phyloP scores from a whole-genome alignment of 2,888 invertebrate genomes.

The Drosophila peninsularis region DNA sequence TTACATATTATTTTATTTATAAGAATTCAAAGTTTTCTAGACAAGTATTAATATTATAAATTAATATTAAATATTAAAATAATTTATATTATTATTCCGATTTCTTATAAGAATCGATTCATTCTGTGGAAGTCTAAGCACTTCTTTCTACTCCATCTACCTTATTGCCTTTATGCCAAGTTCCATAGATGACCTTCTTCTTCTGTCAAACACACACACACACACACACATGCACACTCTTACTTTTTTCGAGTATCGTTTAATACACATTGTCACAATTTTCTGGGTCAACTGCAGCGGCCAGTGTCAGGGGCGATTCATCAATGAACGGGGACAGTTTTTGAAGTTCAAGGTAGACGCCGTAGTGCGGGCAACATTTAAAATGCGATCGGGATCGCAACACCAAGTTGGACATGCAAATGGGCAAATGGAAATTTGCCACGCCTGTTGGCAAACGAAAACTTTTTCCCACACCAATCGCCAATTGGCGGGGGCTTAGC shows the following conservation, averaged over 20 bases:
- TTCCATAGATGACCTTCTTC: not conserved
- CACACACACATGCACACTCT: not conserved
- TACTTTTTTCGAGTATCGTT: not conserved
- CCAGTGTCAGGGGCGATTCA: not conserved
- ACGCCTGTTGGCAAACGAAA: constrained; percentile 43
- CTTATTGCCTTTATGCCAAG: not conserved
- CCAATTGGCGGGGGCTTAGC: constrained; percentile 30
- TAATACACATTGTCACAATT: not conserved
- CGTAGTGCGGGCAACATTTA: constrained; percentile 31
- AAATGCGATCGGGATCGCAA: constrained; percentile 58
- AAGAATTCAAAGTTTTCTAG: no score
- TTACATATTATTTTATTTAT: no score
- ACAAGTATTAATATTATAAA: no score
- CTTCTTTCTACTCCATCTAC: no score
- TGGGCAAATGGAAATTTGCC: constrained; percentile 60
- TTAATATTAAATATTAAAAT: no score
- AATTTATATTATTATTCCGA: no score
- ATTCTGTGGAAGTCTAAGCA: no score
- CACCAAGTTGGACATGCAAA: constrained; percentile 51
- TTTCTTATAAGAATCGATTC: no score
- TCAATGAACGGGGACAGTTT: not conserved
- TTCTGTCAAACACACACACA: not conserved
- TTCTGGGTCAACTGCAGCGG: constrained; percentile 8
- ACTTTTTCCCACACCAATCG: constrained; percentile 72
- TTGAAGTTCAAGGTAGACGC: constrained; percentile 52